These are phyloP conservation scores for Salmo trutta DNA, from an alignment of 2,797 vertebrate species.

Conservation along the genomic window DNA sequence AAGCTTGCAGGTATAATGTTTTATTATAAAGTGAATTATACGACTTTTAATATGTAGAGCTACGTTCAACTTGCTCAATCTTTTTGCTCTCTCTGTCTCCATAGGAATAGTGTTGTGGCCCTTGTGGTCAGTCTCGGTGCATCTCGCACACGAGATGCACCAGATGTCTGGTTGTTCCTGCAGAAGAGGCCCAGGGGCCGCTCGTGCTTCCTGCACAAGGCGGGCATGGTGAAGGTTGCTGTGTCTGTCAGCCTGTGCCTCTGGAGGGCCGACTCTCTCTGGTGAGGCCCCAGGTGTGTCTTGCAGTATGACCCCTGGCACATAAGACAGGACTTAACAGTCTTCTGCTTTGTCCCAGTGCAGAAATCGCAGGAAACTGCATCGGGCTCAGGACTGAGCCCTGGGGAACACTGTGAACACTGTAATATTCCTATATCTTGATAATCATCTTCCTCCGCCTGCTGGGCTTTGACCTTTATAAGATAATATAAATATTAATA, in stretches of 20 bases:
- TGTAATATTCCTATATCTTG: too few relatives aligned
- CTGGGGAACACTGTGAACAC: too few relatives aligned
- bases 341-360: conserved; percentile 37
- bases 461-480: too few relatives aligned
- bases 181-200: conserved; percentile 62
- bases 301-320: conserved; percentile 69
- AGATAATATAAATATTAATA: too few relatives aligned
- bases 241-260: conserved; percentile 65
- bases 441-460: too few relatives aligned
- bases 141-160: conserved; percentile 55
- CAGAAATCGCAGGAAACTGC: conserved; percentile 46
- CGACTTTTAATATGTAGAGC: conserved; percentile 25
- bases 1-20: too few relatives aligned
- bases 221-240: conserved; percentile 31
- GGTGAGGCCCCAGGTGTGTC: conserved; percentile 63
- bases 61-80: conserved; percentile 48
- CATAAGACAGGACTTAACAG: conserved; percentile 67
- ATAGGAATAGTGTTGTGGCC: conserved; percentile 42
- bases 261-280: conserved; percentile 49
- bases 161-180: conserved; percentile 47
- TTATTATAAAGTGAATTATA: too few relatives aligned
- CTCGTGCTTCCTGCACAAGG: conserved; percentile 62
- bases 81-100: conserved; percentile 37
- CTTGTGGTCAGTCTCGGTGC: conserved; percentile 58
- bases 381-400: too few relatives aligned